Evolutionary conservation across 2,888 invertebrate genomes (phyloP).

Genomic region (Cryptophagus acutangulus): DNA sequence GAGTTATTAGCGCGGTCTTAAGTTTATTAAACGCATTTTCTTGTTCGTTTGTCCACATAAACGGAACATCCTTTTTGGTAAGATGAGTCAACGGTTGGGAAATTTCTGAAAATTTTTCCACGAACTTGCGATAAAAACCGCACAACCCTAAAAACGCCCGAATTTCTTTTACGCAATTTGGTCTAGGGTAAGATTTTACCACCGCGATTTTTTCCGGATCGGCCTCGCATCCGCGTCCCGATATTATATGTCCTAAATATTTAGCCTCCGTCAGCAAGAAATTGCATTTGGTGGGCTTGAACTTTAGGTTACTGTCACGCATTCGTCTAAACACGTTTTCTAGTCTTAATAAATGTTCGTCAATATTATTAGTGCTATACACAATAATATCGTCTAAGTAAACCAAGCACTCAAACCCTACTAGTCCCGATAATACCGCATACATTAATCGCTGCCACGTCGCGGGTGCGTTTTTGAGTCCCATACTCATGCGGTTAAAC

Average conservation of each 20-base stretch:
- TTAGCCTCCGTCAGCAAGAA: slow-evolving; percentile 3
- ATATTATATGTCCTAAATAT: slow-evolving; percentile 8
- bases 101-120: slow-evolving; percentile 8
- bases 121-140: slow-evolving; percentile 4
- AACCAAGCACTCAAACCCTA: slow-evolving; percentile 8
- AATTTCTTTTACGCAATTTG: slow-evolving; percentile 5
- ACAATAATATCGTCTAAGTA: too few species aligned
- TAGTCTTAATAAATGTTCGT: too few species aligned
- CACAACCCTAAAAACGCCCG: slow-evolving; percentile 1
- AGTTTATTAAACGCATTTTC: slow-evolving; percentile 16
- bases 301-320: background rate
- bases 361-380: slow-evolving; percentile 26
- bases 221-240: background rate
- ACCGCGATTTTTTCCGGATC: slow-evolving; percentile 6
- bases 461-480: too few species aligned
- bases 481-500: slow-evolving; percentile 5
- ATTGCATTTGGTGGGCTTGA: too few species aligned
- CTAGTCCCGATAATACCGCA: slow-evolving; percentile 3
- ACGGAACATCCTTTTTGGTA: slow-evolving; percentile 1
- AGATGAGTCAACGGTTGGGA: background rate
- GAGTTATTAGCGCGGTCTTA: slow-evolving; percentile 13
- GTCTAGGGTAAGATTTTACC: slow-evolving; percentile 1
- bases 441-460: too few species aligned
- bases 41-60: slow-evolving; percentile 4
- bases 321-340: too few species aligned